A percentile compares a stretch with the other conserved stretches of the same genome.
These are phyloP conservation scores for Ctenomys sociabilis DNA, from an alignment of 2,113 vertebrate species.

Conservation along the genomic window DNA sequence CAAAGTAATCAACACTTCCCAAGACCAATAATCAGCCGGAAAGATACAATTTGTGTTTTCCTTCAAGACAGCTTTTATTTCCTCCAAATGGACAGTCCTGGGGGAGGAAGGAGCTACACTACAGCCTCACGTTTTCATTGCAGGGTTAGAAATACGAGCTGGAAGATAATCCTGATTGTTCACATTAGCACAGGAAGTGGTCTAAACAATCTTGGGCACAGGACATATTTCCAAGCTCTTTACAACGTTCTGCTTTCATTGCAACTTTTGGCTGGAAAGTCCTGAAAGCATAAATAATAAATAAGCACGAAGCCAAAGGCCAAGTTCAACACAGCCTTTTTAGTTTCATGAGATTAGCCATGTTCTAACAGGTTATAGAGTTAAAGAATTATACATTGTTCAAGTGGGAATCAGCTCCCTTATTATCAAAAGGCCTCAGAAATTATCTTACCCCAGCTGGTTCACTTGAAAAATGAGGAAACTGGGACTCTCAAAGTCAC, in stretches of 20 bases:
- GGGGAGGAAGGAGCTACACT: neutral
- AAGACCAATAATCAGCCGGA: constrained; percentile 25
- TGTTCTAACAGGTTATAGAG: neutral
- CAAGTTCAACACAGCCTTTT: neutral
- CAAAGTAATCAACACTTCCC: constrained; percentile 39
- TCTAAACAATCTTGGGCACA: constrained; percentile 15
- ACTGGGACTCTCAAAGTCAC: neutral
- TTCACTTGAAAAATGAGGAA: constrained; percentile 35
- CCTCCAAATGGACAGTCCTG: neutral
- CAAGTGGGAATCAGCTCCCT: neutral
- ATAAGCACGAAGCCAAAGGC: neutral
- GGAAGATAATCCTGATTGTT: constrained; percentile 29
- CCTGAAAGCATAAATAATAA: constrained; percentile 7
- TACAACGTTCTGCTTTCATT: constrained; percentile 26
- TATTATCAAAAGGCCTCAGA: constrained; percentile 5
- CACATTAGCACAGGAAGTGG: neutral
- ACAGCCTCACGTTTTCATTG: neutral
- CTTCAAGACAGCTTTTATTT: constrained; percentile 22
- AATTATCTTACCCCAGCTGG: neutral
- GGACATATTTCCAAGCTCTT: neutral
- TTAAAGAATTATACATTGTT: neutral
- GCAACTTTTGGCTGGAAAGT: constrained; percentile 32
- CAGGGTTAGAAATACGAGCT: neutral
- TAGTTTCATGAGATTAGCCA: constrained; percentile 24
- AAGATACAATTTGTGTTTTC: constrained; percentile 40